Base-by-base conservation (phyloP, 1,140 invertebrate genomes). In the Ceratoteleas bidentatus region DNA sequence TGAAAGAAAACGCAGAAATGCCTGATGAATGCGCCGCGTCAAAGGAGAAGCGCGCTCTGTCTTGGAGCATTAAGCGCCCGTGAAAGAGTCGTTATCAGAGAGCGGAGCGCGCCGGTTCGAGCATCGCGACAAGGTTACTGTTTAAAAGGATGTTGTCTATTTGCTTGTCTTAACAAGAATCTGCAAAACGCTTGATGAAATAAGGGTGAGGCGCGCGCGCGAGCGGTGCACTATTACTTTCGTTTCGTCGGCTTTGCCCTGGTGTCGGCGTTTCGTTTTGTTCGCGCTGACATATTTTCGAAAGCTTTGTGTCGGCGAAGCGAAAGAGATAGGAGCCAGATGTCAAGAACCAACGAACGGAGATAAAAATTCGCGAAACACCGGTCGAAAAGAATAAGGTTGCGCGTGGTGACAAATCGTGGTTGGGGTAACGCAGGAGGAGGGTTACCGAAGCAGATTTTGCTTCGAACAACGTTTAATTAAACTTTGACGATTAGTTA, bases 281-380 rank as follows among this genome's bases (percentile, higher is more conserved):
- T 84, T 84, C 82, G 47, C 69, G 65, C 73, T 84, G 86, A 87
- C 86, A 83, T 87, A 87, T 87, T 88, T 87, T 87, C 82, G 83
- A 86, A 84, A 85, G 82, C 85, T 87, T 85, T 83, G 73, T 81
- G 58, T 72, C 74, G 54, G 40, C 57, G 50, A 69, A 69, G 50
- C 47, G 72, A 78, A 58, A 75, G 78, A 66, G 70, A 74, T 61
- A 47, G 38, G 43, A 61, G 24, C 50, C 34, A 84, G 79, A 79
- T 79, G 68, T 72, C 70, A 70, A 45, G 52, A 60, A 66, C 53
- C 78, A 69, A 69, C 64, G 57, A 36, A 73, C 57, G 36, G 45
- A 77, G 54, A 78, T 73, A 74, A 78, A 78, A 70, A 75, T 75
- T 49, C 34, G 49, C 38, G 13, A 60, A 82, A 81, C 76, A 24